phyloP scores from a whole-genome alignment of 2,113 vertebrate genomes.

The Hippocampus guttulatus region DNA sequence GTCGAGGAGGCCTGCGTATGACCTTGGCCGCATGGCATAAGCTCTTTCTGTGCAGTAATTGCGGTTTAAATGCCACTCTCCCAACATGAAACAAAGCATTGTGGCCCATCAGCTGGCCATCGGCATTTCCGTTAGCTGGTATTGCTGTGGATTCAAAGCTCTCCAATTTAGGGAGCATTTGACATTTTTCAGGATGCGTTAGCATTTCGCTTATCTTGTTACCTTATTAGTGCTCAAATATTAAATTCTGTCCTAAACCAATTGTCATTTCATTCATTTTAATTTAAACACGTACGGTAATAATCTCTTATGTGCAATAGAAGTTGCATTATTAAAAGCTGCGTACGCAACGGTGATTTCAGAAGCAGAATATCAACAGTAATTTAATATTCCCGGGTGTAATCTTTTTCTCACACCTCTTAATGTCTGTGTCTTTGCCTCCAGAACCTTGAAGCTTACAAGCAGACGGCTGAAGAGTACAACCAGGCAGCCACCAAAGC shows the following conservation, averaged over 20 bases:
- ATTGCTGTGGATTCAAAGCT: conserved; percentile 50
- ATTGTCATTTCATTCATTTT: conserved; percentile 7
- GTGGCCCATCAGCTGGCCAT: conserved; percentile 42
- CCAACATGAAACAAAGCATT: conserved; percentile 48
- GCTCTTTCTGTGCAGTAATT: conserved; percentile 45
- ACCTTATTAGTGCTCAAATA: conserved; percentile 21
- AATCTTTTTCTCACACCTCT: conserved; percentile 1
- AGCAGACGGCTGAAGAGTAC: conserved; percentile 81
- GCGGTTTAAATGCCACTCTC: conserved; percentile 62
- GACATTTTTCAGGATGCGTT: conserved; percentile 47
- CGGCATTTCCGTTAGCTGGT: conserved; percentile 47
- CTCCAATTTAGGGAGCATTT: conserved; percentile 48
- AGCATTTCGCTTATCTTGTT: conserved; percentile 35
- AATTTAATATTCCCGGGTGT: conserved; percentile 3
- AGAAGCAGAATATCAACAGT: background rate
- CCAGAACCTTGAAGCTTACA: conserved; percentile 86
- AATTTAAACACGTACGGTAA: background rate
- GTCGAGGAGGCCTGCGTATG: conserved; percentile 11
- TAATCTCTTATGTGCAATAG: too few relatives aligned
- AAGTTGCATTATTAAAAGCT: too few relatives aligned
- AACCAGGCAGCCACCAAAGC: conserved; percentile 78
- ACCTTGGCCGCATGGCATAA: conserved; percentile 26
- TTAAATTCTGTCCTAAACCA: background rate
- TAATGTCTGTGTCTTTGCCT: conserved; percentile 28
- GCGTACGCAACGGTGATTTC: too few relatives aligned